Evolutionary conservation across 1,140 invertebrate species (phyloP), one percentile per base, ranked within the genome.

Genomic region (Trichoplusia ni): DNA sequence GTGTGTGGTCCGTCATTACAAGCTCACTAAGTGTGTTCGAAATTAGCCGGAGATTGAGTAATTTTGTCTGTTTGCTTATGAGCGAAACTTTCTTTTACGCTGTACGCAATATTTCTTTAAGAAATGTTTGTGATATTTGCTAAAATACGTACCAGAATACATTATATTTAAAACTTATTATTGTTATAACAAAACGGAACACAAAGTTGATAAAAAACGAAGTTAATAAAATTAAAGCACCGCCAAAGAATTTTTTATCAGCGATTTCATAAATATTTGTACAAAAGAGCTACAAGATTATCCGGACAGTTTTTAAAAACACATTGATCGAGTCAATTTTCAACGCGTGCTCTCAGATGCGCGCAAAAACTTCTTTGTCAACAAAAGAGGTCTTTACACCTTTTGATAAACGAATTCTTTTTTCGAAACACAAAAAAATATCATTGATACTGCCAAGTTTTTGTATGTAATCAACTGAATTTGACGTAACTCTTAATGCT

Each of bases 271-370:
- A 58, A 47, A 47, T 47, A 47, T 60, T 60, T 58, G 11, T 47
- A 46, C 54, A 70, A 68, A 56, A 59, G 62, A 31, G n/a, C n/a
- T 42, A 72, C 69, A 69, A 67, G 61, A 69, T 56, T 67, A 67
- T 69, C 61, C 40, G 46, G 33, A 51, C 27, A 44, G 58, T 69
- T 59, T 65, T 58, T 46, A 49, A 56, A 60, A 59, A 14, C 37
- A 29, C 42, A 56, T 47, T 47, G 62, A 62, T 58, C 21, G 38
- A 64, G 29, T 69, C 70, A 67, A 79, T 79, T 81, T 54, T 67
- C 58, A 89, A 86, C 82, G 85, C 84, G 86, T 89, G 86, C 86
- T 85, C 64, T 56, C 63, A 62, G 60, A 64, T 80, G 79, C 72
- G 77, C 75, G 81, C 78, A 85, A 85, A 78, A 79, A 82, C 73